Percentiles rank a stretch among this genome's conserved stretches.
Conservation (phyloP, 2,888 invertebrate genomes). For the Stomorhina lunata region DNA sequence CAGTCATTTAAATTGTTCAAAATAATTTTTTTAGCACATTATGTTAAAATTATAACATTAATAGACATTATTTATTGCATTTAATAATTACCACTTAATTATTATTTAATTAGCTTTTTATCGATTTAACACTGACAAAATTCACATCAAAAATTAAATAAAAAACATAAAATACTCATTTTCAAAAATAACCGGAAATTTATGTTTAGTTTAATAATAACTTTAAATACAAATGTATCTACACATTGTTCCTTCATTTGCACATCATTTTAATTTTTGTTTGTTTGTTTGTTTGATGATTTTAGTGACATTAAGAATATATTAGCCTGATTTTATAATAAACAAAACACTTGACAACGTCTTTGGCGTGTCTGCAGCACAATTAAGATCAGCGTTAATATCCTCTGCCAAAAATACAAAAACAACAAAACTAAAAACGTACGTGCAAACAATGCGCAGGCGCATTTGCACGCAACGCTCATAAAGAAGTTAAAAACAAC, state of each 20-base stretch:
- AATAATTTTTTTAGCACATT: no score
- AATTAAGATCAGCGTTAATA: conserved; percentile 51
- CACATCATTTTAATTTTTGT: not conserved
- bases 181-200: conserved; percentile 9
- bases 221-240: not conserved
- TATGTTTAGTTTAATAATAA: not conserved
- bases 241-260: not conserved
- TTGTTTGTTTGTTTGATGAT: not conserved
- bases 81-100: no score
- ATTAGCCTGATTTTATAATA: conserved; percentile 51
- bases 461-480: conserved; percentile 55
- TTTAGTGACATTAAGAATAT: conserved; percentile 32
- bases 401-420: conserved; percentile 12
- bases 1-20: no score
- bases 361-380: conserved; percentile 56
- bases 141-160: not conserved
- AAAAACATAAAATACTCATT: not conserved
- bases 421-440: not conserved
- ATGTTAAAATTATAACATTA: no score
- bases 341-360: conserved; percentile 57
- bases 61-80: no score
- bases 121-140: not conserved
- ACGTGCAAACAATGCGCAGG: conserved; percentile 42
- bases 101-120: not conserved
- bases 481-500: conserved; percentile 33